Evolutionary conservation across 2,797 vertebrate genomes (phyloP).

Genomic region (Eidolon dupreanum): DNA sequence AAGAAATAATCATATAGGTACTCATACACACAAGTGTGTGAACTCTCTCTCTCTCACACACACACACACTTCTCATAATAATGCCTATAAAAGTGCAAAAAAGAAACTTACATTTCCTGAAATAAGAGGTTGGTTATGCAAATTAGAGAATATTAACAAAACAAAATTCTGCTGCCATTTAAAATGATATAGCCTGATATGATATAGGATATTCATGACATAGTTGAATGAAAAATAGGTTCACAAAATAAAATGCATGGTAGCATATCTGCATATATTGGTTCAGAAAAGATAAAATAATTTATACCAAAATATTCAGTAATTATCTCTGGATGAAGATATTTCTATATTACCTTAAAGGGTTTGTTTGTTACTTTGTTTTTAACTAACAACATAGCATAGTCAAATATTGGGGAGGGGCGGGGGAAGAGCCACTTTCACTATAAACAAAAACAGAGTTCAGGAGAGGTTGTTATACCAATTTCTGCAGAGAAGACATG

Average conservation of each 20-base stretch:
- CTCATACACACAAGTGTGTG: not conserved
- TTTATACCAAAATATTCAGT: not conserved
- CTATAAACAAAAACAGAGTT: not conserved
- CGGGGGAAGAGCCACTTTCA: not conserved
- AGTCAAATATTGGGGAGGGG: not conserved
- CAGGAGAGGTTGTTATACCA: not conserved
- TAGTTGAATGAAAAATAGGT: not conserved
- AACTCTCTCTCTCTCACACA: no score
- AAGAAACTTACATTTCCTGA: not conserved
- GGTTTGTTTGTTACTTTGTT: not conserved
- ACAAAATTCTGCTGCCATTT: not conserved
- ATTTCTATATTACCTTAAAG: not conserved
- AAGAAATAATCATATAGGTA: not conserved
- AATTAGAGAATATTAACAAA: not conserved
- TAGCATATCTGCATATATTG: not conserved
- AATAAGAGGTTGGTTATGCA: not conserved
- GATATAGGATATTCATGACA: not conserved
- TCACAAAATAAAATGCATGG: not conserved
- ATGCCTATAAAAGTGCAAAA: not conserved
- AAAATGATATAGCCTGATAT: not conserved
- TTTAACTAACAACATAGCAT: not conserved
- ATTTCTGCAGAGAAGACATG: not conserved
- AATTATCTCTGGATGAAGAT: not conserved
- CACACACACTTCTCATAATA: not conserved
- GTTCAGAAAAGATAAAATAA: not conserved